Evolutionary conservation across 2,888 invertebrate species (phyloP), one percentile per base, ranked within the genome.

Genomic region (Psylliodes chrysocephalus): DNA sequence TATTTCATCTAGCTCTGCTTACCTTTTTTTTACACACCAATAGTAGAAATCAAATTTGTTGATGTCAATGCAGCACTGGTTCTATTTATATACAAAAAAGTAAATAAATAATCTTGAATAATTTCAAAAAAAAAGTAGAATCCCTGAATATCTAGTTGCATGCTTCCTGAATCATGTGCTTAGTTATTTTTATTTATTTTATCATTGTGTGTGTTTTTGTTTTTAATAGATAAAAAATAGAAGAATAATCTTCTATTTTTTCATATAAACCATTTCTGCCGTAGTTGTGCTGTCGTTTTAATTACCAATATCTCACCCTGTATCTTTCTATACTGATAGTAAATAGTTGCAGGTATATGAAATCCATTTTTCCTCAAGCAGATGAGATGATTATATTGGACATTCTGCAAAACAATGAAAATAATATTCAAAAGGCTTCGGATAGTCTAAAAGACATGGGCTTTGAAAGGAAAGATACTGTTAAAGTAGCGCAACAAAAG

Each of bases 311-410:
- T n/a, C 7, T 35, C 5, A 35, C 53, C 15, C 8, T 14, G 8
- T 28, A 19, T 38, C 19, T 47, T 15, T 0, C 33, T 12, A 38
- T 22, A 12, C 63, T 75, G 65, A 76, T 64, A 40, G 62, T 59
- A 66, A 71, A 68, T 66, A 74, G 78, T 81, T 82, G 57, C 84
- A 95, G 95, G 84, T 95, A 95, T 82, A 86, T 96, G 84, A 96
- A 95, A 83, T 93, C 91, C 75, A 89, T 95, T 74, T 96, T 95
- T 80, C 93, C 95, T 0, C 91, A 93, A 82, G 95, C 93, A 0
- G 95, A 96, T 75, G 95, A 95, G 81, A 93, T 92, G 17, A 81
- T 95, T 42, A 89, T 96, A 25, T 85, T 95, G 56, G 95, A 96
- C 75, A 86, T 94, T 40, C 83, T 95, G 53, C 90, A 92, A 51